These are phyloP conservation scores for Pasiphila rectangulata DNA, from an alignment of 2,888 invertebrate genomes.

Conservation along the genomic window DNA sequence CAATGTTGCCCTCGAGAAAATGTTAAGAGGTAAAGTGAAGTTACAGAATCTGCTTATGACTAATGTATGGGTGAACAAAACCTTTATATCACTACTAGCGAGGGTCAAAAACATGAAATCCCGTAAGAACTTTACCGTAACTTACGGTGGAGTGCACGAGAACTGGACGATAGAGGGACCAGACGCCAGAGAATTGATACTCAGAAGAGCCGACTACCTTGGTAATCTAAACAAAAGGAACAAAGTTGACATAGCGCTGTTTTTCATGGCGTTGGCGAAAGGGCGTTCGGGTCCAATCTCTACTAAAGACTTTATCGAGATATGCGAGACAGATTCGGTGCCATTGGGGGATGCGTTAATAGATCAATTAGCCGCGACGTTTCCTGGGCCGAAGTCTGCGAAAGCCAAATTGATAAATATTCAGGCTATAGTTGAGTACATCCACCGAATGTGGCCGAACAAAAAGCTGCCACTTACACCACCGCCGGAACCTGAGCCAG, in stretches of 20 bases:
- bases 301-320: constrained; percentile 30
- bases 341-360: constrained; percentile 42
- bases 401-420: constrained; percentile 41
- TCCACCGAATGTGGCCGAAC: constrained; percentile 51
- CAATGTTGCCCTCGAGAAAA: constrained; percentile 34
- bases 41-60: constrained; percentile 42
- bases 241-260: constrained; percentile 36
- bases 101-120: constrained; percentile 40
- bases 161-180: constrained; percentile 39
- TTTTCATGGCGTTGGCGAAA: constrained; percentile 36
- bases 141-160: constrained; percentile 37
- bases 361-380: constrained; percentile 36
- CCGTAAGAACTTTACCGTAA: constrained; percentile 39
- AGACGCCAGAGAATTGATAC: constrained; percentile 41
- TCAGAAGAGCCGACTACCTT: constrained; percentile 44
- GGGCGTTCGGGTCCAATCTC: constrained; percentile 26
- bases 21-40: constrained; percentile 41
- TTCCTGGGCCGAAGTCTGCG: constrained; percentile 40
- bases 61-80: constrained; percentile 41
- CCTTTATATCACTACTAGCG: constrained; percentile 36
- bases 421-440: constrained; percentile 42
- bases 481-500: neutral
- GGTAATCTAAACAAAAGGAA: constrained; percentile 31
- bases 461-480: constrained; percentile 47
- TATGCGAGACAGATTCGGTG: constrained; percentile 18